Base-by-base conservation (phyloP, 2,888 invertebrate genomes). In the Nipponacmea schrenckii region DNA sequence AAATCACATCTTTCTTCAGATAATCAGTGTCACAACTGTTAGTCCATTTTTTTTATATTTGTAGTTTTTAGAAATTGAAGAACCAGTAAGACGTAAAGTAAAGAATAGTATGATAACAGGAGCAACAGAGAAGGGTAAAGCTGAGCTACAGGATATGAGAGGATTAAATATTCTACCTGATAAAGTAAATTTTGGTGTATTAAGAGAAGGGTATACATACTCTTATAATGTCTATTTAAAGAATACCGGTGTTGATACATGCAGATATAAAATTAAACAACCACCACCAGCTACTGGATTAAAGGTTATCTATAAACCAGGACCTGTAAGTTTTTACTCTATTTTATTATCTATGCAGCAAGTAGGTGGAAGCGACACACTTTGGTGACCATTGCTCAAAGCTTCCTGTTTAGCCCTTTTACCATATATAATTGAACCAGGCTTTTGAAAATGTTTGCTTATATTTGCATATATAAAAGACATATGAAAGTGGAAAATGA, bases 231-330 rank as follows among this genome's bases (percentile, higher is more conserved):
- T 89, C 39, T 73, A 79, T 27, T 78, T 89, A 48, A 86, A 84
- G 71, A 89, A 89, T 79, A 87, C 87, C 12, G 89, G 89, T 7
- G 81, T 87, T 31, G 89, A 89, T 74, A 79, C 87, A 14, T 89
- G 89, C 75, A 77, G 88, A 64, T 89, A 85, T 79, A 88, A 87
- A 74, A 69, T 89, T 44, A 84, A 83, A 71, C 89, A 88, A 71
- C 89, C 89, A 20, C 88, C 89, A 8, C 87, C 89, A 2, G 83
- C 87, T 26, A 88, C 88, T 39, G 89, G 89, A 0, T 79, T 89
- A 20, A 78, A 84, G 45, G 82, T 89, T 27, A 69, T 85, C 73
- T 89, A 84, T 79, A 84, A 83, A 77, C 87, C 86, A 20, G 89
- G 89, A 64, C 83, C 87, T 26, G 89, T 89, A 77, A 81, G 87